phyloP scores from a whole-genome alignment of 92 coral and sea anemone genomes.

The Bergia sp. region DNA sequence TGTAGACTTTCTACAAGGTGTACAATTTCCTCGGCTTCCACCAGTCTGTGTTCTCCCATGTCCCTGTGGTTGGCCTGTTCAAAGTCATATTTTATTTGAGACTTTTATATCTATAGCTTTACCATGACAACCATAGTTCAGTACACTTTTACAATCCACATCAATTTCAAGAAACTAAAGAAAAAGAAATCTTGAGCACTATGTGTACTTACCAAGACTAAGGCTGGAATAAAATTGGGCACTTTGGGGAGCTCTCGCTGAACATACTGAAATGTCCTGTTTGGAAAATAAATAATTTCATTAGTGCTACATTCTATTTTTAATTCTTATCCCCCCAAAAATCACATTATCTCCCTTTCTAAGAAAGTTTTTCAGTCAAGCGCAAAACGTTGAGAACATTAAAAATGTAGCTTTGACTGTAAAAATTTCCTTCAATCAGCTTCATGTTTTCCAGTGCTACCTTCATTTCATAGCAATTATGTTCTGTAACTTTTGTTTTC shows the following conservation, averaged over 20 bases:
- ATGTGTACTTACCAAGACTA: constrained; percentile 80
- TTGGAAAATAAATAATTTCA: neutral
- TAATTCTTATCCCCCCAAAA: too few species aligned
- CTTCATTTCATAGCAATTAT: too few species aligned
- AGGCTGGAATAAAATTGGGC: constrained; percentile 87
- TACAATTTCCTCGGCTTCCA: constrained; percentile 76
- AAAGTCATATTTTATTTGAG: neutral
- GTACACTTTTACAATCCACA: neutral
- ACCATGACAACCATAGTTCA: neutral
- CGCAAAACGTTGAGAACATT: too few species aligned
- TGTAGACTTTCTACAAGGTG: constrained; percentile 77
- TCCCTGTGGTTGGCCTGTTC: constrained; percentile 88
- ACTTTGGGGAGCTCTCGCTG: constrained; percentile 93
- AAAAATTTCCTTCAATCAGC: too few species aligned
- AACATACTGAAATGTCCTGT: constrained; percentile 91
- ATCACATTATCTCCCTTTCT: too few species aligned
- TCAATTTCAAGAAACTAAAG: neutral
- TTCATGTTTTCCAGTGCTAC: too few species aligned
- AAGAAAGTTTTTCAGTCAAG: too few species aligned
- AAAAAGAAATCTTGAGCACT: neutral
- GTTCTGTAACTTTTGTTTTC: too few species aligned
- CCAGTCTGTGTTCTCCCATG: constrained; percentile 94
- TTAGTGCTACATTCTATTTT: too few species aligned
- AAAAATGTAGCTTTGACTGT: too few species aligned
- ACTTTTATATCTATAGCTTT: too few species aligned